Evolutionary conservation across 2,888 invertebrate genomes (phyloP).

Genomic region (Chrysolina haemoptera): DNA sequence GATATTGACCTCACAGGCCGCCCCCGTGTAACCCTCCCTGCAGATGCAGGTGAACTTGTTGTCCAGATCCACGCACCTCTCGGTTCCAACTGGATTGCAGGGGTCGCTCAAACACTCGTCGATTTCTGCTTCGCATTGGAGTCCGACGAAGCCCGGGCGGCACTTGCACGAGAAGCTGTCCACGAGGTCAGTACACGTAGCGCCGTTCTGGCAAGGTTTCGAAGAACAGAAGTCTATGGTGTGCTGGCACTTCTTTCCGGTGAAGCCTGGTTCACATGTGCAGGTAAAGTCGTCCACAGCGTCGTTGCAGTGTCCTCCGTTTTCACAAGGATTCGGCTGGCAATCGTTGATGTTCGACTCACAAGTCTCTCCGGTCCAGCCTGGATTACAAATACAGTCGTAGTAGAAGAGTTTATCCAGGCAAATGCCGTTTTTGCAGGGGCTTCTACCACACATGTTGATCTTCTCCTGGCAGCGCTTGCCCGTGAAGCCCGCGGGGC

Average conservation of each 20-base stretch:
- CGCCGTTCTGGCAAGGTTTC: conserved; percentile 93
- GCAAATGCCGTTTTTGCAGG: conserved; percentile 95
- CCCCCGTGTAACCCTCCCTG: conserved; percentile 89
- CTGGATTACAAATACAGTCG: conserved; percentile 92
- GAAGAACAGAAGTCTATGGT: conserved; percentile 86
- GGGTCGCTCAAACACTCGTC: conserved; percentile 94
- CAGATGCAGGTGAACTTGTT: conserved; percentile 92
- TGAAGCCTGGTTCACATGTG: conserved; percentile 93
- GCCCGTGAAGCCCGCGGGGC: conserved; percentile 95
- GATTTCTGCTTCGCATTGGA: conserved; percentile 95
- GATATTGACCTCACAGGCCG: conserved; percentile 87
- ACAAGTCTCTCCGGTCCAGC: conserved; percentile 91
- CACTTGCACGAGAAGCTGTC: conserved; percentile 95
- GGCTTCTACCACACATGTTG: conserved; percentile 89
- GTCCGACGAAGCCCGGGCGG: conserved; percentile 90
- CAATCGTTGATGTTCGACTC: conserved; percentile 96
- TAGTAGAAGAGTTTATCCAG: conserved; percentile 90
- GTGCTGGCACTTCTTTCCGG: conserved; percentile 94
- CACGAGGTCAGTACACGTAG: conserved; percentile 87
- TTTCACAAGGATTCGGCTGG: conserved; percentile 88
- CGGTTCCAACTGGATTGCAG: conserved; percentile 91
- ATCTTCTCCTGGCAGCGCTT: conserved; percentile 97
- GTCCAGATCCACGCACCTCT: conserved; percentile 90
- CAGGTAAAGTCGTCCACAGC: conserved; percentile 88
- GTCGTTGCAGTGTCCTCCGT: conserved; percentile 94